Conservation (phyloP, 23 tunicate species). For the Halocynthia roretzi region DNA sequence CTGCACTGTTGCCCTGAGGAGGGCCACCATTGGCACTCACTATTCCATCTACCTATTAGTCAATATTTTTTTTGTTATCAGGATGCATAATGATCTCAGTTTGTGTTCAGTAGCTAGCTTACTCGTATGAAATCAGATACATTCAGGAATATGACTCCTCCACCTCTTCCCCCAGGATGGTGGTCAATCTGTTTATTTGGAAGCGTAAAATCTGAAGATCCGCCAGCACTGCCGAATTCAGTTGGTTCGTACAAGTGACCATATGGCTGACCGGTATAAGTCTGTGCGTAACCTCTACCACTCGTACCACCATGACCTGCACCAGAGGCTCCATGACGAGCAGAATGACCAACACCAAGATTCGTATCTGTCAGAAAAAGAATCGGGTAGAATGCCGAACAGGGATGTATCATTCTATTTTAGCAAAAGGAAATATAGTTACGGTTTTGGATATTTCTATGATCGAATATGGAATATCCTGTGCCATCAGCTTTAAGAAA, state of each 20-base stretch:
- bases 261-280: constrained; percentile 18
- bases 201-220: constrained; percentile 4
- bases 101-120: no score
- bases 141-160: constrained; percentile 12
- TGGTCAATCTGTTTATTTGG: background rate
- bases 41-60: constrained; percentile 14
- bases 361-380: background rate
- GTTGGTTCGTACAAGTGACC: constrained; percentile 19
- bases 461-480: constrained; percentile 26
- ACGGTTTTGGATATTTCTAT: background rate
- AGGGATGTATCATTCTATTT: no score
- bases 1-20: background rate
- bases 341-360: constrained; percentile 24
- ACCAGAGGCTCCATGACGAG: constrained; percentile 18
- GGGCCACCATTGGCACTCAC: constrained; percentile 20
- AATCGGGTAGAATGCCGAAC: no score
- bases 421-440: no score
- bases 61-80: no score
- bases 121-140: background rate
- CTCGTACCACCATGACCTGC: constrained; percentile 36
- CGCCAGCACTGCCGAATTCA: constrained; percentile 25
- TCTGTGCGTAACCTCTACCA: constrained; percentile 8
- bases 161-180: constrained; percentile 32
- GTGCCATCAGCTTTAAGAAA: constrained; percentile 19
- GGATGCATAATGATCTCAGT: no score